Base-by-base conservation (phyloP, 92 coral and sea anemone genomes). In the Palythoa caribaeorum region DNA sequence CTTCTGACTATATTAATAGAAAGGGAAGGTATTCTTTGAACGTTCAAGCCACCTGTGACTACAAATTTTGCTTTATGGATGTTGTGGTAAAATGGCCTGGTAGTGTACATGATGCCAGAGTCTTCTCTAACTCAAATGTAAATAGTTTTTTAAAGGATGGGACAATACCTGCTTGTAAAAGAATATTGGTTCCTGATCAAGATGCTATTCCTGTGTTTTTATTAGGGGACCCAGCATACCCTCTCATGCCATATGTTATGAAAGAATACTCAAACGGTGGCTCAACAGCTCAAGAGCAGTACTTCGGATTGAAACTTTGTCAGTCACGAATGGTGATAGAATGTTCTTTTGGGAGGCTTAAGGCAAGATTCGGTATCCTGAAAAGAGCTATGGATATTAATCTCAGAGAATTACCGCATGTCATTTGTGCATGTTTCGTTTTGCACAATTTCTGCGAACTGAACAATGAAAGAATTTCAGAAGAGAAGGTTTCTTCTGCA, bases 221-320 rank as follows among this genome's bases (percentile, higher is more conserved):
- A 60, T 70, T 93, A 37, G 94, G 96, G 62, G 92, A 90, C 78
- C 92, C 94, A 55, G 92, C 96, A 93, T 93, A 93, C 73, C 89
- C 92, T 50, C 89, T 89, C 38, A 93, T 93, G 86, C 94, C 92
- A 38, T 94, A 89, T 73, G 40, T 93, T 19, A 91, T 93, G 94
- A 94, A 94, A 81, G 96, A 93, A 87, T 87, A 93, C 20, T 37
- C 93, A 72, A 90, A 88, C 85, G 95, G 95, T n/a, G 93, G 53
- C 71, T 52, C 93, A 90, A 70, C 91, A 93, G 53, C 71, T 52
- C 93, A 90, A 76, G 93, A 93, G 85, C 95, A 93, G 78, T 93
- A 93, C 87, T 87, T 83, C 74, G 95, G 93, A 21, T 69, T 92
- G 89, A 83, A 59, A 62, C 86, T 87, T 59, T 92, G 95, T 52